Base-by-base conservation (phyloP, 2,113 vertebrate species). In the Albula goreensis region DNA sequence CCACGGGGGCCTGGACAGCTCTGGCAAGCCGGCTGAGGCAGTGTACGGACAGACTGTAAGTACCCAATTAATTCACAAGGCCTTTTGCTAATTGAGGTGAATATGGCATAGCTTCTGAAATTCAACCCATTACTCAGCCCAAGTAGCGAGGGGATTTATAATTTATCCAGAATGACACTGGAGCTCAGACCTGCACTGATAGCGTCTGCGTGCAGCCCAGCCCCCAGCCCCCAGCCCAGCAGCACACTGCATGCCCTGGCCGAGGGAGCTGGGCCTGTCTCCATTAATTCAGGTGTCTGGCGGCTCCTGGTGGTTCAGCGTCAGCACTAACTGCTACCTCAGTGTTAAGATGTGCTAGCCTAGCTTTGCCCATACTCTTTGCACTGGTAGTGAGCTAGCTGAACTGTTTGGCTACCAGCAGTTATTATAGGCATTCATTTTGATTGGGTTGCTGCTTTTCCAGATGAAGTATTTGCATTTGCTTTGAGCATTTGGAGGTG, bases 1-100 rank as follows among this genome's bases (percentile, higher is more conserved):
- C 19, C 98, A 99, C 1, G 98, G 98, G 31, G 98, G 98, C 25
- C 89, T 99, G 94, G 98, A 99, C 95, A 95, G 93, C 86, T 99
- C 96, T 85, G 98, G 97, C 89, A 99, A 99, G 93, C 97, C 97
- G n/a, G 96, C 92, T 3, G 98, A 99, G 2, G 97, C 98, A 0
- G 98, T 99, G 77, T 98, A 98, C 8, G 98, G 98, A 80, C 98
- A 99, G 81, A 97, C 97, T 86, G 98, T 99, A 93, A 96, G 97
- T 91, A 82, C 63, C 17, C 25, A 81, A 22, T 79, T 49, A 79
- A 79, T 79, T 79, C 49, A 79, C 70, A 79, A 49, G 31, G 78
- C 12, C 78, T 25, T 79, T 79, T 79, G 78, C 70, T 74, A 74
- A 74, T 74, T 79, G 78, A 79, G 78, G 78, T 49, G 78, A 49